Percentiles rank a stretch among this genome's conserved stretches.
Evolutionary conservation across 2,888 invertebrate species (phyloP).

Genomic region (Schizotus pectinicornis): DNA sequence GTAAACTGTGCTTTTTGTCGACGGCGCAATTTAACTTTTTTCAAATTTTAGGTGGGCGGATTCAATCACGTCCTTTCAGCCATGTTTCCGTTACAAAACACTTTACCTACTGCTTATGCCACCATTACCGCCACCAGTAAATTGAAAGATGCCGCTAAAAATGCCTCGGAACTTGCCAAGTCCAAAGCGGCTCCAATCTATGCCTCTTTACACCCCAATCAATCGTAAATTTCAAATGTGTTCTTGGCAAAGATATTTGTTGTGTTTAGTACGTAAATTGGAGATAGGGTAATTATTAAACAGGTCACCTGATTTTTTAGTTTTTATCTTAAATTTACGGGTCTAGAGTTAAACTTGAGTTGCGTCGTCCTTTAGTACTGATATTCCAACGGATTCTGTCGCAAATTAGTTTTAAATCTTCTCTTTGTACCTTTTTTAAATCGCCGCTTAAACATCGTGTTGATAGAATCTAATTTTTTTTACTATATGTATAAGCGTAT

Average conservation of each 20-base stretch:
- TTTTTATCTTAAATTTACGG: not conserved
- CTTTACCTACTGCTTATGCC: conserved; percentile 48
- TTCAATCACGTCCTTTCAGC: conserved; percentile 81
- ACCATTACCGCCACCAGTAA: conserved; percentile 57
- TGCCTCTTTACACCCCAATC: conserved; percentile 56
- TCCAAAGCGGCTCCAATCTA: conserved; percentile 61
- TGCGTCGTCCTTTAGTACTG: too few relatives aligned
- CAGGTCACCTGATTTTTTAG: not conserved
- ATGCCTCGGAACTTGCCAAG: conserved; percentile 82
- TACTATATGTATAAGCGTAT: too few relatives aligned
- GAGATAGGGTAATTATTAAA: not conserved
- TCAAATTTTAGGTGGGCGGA: conserved; percentile 65
- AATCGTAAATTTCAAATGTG: conserved; percentile 39
- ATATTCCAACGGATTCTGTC: too few relatives aligned
- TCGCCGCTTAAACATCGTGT: too few relatives aligned
- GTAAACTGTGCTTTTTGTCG: conserved; percentile 42
- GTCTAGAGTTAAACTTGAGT: not conserved
- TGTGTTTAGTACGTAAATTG: not conserved
- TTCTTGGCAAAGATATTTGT: not conserved
- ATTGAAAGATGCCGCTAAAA: conserved; percentile 80
- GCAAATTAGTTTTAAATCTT: too few relatives aligned
- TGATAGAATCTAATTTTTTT: too few relatives aligned
- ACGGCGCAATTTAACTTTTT: not conserved
- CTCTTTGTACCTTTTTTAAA: too few relatives aligned
- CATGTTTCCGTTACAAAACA: conserved; percentile 68